Percentiles rank a stretch among this genome's conserved stretches.
phyloP scores from a whole-genome alignment of 2,113 vertebrate genomes.

The Raphicerus campestris region DNA sequence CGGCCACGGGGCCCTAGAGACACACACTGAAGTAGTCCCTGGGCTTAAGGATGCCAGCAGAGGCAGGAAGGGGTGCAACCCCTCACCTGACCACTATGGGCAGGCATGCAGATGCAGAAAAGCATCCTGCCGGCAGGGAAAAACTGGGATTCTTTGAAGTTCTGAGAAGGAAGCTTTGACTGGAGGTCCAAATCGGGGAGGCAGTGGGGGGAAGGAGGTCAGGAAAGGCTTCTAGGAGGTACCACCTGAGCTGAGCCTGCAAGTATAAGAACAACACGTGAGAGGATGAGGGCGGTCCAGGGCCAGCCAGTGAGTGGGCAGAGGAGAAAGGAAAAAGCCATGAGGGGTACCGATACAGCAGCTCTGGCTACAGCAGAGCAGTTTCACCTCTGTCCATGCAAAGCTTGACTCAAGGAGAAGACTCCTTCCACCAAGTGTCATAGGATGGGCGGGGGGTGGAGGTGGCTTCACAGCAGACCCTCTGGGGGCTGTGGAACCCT shows the following conservation, averaged over 20 bases:
- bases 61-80: not conserved
- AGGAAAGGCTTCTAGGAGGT: not conserved
- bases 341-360: not conserved
- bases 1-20: not conserved
- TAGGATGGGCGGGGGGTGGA: fast-evolving
- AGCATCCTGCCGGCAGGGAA: not conserved
- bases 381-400: not conserved
- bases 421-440: not conserved
- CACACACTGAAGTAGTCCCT: not conserved
- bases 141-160: not conserved
- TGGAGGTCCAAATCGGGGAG: not conserved
- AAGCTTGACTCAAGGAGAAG: not conserved
- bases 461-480: not conserved
- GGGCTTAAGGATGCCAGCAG: not conserved
- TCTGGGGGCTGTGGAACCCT: not conserved
- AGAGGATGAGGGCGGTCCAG: not conserved
- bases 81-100: not conserved
- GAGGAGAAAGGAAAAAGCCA: not conserved
- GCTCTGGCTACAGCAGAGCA: not conserved
- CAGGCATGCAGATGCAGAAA: not conserved
- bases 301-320: not conserved
- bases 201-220: fast-evolving
- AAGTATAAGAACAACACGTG: not conserved
- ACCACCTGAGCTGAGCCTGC: not conserved
- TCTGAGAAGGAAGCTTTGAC: not conserved